A percentile compares a stretch with the other conserved stretches of the same genome.
phyloP scores from a whole-genome alignment of 1,140 invertebrate genomes.

The Tetranychus cinnabarinus region DNA sequence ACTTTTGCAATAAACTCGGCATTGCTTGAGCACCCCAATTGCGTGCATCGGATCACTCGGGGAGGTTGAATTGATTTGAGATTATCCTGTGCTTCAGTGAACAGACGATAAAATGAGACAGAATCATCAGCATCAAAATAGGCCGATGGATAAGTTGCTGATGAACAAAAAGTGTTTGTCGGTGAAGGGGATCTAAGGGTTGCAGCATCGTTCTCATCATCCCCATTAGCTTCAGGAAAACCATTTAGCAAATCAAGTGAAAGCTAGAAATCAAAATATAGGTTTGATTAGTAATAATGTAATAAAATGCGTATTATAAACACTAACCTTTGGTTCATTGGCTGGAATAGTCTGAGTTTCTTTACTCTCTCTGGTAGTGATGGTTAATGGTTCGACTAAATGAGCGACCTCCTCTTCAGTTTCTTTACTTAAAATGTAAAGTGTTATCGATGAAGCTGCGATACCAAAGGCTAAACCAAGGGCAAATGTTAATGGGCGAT shows the following conservation, averaged over 20 bases:
- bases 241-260: no score
- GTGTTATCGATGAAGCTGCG: neutral
- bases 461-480: neutral
- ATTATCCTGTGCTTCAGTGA: slow-evolving; percentile 5
- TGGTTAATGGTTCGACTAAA: neutral
- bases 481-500: neutral
- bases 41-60: slow-evolving; percentile 50
- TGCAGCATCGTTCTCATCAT: neutral
- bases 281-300: neutral
- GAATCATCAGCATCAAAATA: slow-evolving; percentile 10
- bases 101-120: slow-evolving; percentile 10
- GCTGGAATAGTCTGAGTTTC: neutral
- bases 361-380: neutral
- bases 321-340: neutral
- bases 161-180: neutral
- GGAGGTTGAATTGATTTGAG: slow-evolving; percentile 4
- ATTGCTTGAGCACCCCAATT: slow-evolving; percentile 65
- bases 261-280: no score
- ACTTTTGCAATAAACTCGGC: slow-evolving; percentile 83
- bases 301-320: neutral
- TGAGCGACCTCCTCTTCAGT: neutral
- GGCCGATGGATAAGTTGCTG: slow-evolving; percentile 1
- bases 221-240: neutral
- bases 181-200: neutral
- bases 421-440: neutral